phyloP scores from a whole-genome alignment of 2,113 vertebrate species.

The Egretta garzetta region DNA sequence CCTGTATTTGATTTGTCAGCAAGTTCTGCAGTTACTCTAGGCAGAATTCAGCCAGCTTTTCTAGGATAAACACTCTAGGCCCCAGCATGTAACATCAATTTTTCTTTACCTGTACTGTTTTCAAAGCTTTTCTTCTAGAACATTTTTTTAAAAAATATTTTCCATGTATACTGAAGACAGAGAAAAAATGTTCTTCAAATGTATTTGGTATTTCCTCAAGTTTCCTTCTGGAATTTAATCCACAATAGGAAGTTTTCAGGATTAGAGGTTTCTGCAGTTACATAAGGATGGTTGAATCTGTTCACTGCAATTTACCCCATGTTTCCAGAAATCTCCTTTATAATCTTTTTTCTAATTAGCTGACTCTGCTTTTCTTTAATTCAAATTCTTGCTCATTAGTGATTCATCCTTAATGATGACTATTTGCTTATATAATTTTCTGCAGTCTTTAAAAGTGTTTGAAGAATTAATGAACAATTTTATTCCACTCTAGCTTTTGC shows the following conservation, averaged over 20 bases:
- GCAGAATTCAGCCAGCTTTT: background rate
- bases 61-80: background rate
- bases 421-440: background rate
- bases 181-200: background rate
- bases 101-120: background rate
- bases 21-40: background rate
- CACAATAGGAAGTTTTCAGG: background rate
- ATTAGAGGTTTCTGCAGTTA: background rate
- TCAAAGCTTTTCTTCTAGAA: background rate
- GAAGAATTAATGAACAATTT: conserved; percentile 35
- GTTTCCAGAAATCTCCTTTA: background rate
- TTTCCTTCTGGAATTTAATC: background rate
- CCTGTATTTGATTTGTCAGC: background rate
- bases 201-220: background rate
- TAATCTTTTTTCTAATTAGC: background rate
- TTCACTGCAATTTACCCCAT: background rate
- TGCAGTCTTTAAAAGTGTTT: background rate
- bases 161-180: background rate
- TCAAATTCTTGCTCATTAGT: background rate
- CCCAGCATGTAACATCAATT: background rate
- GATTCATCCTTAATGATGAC: conserved; percentile 4
- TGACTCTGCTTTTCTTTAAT: conserved; percentile 13
- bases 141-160: background rate
- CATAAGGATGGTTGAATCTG: background rate
- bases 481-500: background rate